Conservation (phyloP, 2,888 invertebrate genomes). For the Aleiodes leptofemur region DNA sequence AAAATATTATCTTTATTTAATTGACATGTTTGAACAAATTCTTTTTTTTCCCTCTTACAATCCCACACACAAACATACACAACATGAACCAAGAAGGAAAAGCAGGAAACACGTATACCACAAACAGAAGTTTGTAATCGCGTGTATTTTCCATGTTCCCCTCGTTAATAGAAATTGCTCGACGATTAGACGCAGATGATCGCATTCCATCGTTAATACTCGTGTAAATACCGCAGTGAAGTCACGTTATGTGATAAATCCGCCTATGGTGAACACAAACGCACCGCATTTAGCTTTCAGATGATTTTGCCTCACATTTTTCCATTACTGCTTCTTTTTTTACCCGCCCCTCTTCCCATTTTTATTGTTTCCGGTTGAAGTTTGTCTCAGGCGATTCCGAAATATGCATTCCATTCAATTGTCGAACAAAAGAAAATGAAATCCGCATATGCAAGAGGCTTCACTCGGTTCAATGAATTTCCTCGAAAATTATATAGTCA, state of each 20-base stretch:
- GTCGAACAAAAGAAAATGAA: constrained; percentile 21
- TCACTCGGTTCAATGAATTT: constrained; percentile 4
- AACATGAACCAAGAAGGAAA: constrained; percentile 51
- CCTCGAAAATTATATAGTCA: constrained; percentile 24
- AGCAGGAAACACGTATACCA: constrained; percentile 47
- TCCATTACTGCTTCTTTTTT: neutral
- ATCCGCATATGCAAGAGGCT: neutral
- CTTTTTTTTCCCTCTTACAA: neutral
- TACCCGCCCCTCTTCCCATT: neutral
- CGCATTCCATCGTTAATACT: constrained; percentile 44
- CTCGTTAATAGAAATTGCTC: constrained; percentile 56
- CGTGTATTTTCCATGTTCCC: constrained; percentile 53
- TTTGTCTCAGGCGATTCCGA: no score
- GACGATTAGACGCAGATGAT: constrained; percentile 52
- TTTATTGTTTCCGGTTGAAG: constrained; percentile 2
- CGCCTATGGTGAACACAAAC: neutral
- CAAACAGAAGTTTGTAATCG: constrained; percentile 43
- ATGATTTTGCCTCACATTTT: neutral
- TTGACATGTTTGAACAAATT: no score
- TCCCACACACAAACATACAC: neutral
- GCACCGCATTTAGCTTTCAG: neutral
- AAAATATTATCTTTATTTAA: no score
- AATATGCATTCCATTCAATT: constrained; percentile 13
- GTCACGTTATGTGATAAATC: constrained; percentile 40
- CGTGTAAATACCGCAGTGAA: constrained; percentile 39